These are phyloP conservation scores for Agrenia bidenticulata DNA, from an alignment of 2,888 invertebrate species.

Conservation along the genomic window DNA sequence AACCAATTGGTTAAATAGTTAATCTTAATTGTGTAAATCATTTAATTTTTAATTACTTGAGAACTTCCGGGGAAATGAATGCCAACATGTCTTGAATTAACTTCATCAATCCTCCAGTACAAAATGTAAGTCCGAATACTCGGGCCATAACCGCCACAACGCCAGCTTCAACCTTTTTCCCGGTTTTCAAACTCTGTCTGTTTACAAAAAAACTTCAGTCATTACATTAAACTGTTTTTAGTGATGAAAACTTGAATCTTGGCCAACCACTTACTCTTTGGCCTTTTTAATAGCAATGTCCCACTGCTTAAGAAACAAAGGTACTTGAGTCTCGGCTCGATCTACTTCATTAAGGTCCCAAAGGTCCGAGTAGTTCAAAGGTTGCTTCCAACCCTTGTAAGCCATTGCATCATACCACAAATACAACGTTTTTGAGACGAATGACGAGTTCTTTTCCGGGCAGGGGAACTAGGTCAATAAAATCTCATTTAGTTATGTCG, in stretches of 20 bases:
- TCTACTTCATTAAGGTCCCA: slow-evolving; percentile 59
- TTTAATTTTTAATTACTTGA: slow-evolving; percentile 56
- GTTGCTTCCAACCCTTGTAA: slow-evolving; percentile 57
- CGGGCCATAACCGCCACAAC: slow-evolving; percentile 57
- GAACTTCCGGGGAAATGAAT: slow-evolving; percentile 60
- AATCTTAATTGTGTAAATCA: not conserved
- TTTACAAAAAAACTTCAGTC: not conserved
- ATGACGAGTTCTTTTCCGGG: slow-evolving; percentile 59
- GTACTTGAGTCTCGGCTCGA: slow-evolving; percentile 54
- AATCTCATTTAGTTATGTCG: not conserved
- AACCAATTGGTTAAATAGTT: not conserved
- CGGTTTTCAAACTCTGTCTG: slow-evolving; percentile 18
- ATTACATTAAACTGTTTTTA: not conserved
- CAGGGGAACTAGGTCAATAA: slow-evolving; percentile 56
- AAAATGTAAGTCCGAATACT: slow-evolving; percentile 58
- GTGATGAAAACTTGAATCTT: too few species aligned
- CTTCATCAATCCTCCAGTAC: slow-evolving; percentile 58
- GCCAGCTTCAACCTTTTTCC: slow-evolving; percentile 24
- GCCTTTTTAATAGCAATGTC: slow-evolving; percentile 46
- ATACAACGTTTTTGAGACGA: slow-evolving; percentile 59
- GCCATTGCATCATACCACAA: slow-evolving; percentile 60
- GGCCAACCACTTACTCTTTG: slow-evolving; percentile 15
- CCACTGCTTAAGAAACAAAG: slow-evolving; percentile 57
- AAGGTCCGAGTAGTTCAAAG: slow-evolving; percentile 58
- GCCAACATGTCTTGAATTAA: slow-evolving; percentile 58